Conservation (phyloP, 2,888 invertebrate species). For the Eulithis prunata region DNA sequence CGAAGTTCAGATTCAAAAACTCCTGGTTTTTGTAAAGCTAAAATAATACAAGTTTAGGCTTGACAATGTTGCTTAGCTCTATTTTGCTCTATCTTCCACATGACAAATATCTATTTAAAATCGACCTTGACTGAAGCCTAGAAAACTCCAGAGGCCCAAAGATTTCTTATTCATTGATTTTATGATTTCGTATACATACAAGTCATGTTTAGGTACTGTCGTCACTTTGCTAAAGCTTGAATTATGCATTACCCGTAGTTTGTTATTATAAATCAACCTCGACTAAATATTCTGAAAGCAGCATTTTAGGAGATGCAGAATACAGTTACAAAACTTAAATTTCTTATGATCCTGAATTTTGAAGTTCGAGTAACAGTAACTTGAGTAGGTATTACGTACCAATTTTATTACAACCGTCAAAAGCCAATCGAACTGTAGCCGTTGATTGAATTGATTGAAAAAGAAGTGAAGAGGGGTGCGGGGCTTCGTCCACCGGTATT, state of each 20-base stretch:
- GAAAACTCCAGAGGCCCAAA: constrained; percentile 40
- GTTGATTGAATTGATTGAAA: constrained; percentile 81
- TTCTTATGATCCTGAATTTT: background rate
- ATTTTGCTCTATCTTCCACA: constrained; percentile 5
- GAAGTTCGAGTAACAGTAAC: constrained; percentile 38
- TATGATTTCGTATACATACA: constrained; percentile 30
- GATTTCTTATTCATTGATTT: constrained; percentile 54
- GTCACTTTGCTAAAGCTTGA: constrained; percentile 19
- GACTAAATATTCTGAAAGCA: background rate
- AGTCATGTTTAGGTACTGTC: constrained; percentile 16
- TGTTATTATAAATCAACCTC: constrained; percentile 2
- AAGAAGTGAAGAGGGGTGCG: constrained; percentile 70
- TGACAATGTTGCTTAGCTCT: constrained; percentile 4
- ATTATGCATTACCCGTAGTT: constrained; percentile 21
- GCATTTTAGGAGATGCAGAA: too few relatives aligned
- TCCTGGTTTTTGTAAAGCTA: background rate
- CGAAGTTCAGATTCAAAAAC: background rate
- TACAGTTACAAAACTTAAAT: background rate
- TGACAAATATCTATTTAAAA: constrained; percentile 27
- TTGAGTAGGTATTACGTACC: constrained; percentile 19
- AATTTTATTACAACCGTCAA: constrained; percentile 56
- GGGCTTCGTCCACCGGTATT: constrained; percentile 72
- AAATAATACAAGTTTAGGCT: background rate
- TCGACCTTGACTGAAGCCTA: constrained; percentile 49
- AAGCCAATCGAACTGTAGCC: constrained; percentile 70